Base-by-base conservation (phyloP, 2,113 vertebrate species). In the Halichoerus grypus region DNA sequence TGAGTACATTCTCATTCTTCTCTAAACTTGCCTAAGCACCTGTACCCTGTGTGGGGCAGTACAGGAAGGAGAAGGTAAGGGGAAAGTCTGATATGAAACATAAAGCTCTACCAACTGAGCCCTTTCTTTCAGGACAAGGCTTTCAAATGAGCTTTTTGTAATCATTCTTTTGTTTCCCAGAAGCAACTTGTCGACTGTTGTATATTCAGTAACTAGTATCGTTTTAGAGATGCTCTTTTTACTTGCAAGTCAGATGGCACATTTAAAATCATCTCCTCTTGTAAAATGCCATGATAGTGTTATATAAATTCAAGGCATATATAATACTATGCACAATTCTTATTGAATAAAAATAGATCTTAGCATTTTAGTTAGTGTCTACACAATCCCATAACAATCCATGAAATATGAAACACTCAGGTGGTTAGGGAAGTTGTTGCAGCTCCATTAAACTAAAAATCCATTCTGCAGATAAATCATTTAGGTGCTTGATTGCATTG, bases 191-290 rank as follows among this genome's bases (percentile, higher is more conserved):
- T 89, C 96, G 86, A 67, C 65, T 95, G 69, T 28, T 97, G 2
- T 97, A 83, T 97, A 97, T 97, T 97, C 89, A 88, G 93, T 91
- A 88, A 94, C 81, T 84, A 51, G 71, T 93, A 86, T 97, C 49
- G 71, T 97, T 97, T 97, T 97, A 82, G 91, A 97, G 67, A 88
- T 93, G 77, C 55, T 97, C 96, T 97, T 98, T 98, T 97, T 97
- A 94, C 93, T 95, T 97, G 71, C 85, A 94, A 95, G 95, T 97
- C 91, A 95, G 81, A 93, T 96, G 80, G 80, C 88, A 97, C 77
- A 86, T 97, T 97, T 97, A 85, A 96, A 97, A 97, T 97, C 93
- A 94, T 94, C 71, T 96, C 33, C 33, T 96, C 76, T 95, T 98
- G 10, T 86, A 95, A 97, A 97, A 97, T 96, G 95, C 74, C 94